These are phyloP conservation scores for Galeopterus variegatus DNA, from an alignment of 2,113 vertebrate genomes.

Conservation along the genomic window DNA sequence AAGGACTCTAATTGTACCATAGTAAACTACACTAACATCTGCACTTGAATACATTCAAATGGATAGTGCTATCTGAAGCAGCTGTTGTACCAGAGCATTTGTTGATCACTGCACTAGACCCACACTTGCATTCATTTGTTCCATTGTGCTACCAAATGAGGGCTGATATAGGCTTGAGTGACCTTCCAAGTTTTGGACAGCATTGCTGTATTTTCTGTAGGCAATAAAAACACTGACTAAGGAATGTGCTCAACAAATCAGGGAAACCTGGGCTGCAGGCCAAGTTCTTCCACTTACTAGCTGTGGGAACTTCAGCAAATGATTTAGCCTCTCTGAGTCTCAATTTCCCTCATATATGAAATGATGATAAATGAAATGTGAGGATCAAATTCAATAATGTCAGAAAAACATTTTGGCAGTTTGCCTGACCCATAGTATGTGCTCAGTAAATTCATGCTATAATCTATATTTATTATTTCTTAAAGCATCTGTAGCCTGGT, in stretches of 20 bases:
- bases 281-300: background rate
- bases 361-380: constrained; percentile 41
- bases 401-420: background rate
- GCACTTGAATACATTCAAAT: constrained; percentile 39
- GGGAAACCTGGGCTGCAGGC: background rate
- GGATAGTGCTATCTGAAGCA: constrained; percentile 1
- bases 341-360: constrained; percentile 5
- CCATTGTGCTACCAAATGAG: background rate
- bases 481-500: background rate
- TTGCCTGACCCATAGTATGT: background rate
- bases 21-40: background rate
- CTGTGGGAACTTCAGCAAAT: constrained; percentile 8
- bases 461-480: background rate
- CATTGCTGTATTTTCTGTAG: background rate
- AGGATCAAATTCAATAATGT: constrained; percentile 53
- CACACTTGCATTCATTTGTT: constrained; percentile 26
- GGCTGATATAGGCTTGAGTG: background rate
- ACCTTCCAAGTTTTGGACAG: background rate
- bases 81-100: background rate
- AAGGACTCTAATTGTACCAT: constrained; percentile 33
- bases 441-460: background rate
- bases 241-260: background rate
- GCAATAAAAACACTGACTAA: constrained; percentile 40
- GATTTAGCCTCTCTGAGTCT: background rate
- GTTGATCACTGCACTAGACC: background rate